Evolutionary conservation across 2,113 vertebrate genomes (phyloP).

Genomic region (Calyptommatus sinebrachiatus): DNA sequence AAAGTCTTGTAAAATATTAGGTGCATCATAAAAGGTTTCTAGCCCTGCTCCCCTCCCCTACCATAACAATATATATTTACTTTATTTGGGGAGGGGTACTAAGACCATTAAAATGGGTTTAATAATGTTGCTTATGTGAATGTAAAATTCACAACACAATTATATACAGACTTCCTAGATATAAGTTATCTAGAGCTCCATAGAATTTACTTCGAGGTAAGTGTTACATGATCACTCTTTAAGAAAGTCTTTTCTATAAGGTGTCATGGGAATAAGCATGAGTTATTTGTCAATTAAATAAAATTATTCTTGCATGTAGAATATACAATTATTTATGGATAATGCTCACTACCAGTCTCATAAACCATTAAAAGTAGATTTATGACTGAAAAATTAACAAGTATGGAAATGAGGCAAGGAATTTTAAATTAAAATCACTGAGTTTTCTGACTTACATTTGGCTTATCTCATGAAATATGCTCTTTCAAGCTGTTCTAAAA

Average conservation of each 20-base stretch:
- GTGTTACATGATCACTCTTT: background rate
- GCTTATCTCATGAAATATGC: background rate
- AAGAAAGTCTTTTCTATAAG: background rate
- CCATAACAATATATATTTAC: background rate
- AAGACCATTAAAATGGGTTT: too few species aligned
- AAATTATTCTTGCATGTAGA: constrained; percentile 12
- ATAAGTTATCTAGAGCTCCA: background rate
- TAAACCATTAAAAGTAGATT: constrained; percentile 7
- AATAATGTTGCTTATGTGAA: background rate
- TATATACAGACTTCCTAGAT: background rate
- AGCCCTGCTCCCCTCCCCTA: too few species aligned
- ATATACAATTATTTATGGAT: constrained; percentile 21
- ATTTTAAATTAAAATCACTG: constrained; percentile 2
- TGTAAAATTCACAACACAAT: background rate
- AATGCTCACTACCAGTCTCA: background rate
- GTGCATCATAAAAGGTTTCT: too few species aligned
- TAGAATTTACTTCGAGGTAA: background rate
- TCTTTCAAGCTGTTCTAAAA: constrained; percentile 18
- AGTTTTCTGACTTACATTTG: constrained; percentile 16
- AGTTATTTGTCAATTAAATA: constrained; percentile 16
- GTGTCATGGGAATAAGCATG: background rate
- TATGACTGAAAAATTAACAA: background rate
- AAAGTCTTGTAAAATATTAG: too few species aligned
- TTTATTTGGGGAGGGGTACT: too few species aligned
- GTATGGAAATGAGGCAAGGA: background rate